Percentiles rank a stretch among this genome's conserved stretches.
These are phyloP conservation scores for Holotrichia oblita DNA, from an alignment of 1,140 invertebrate genomes.

Conservation along the genomic window DNA sequence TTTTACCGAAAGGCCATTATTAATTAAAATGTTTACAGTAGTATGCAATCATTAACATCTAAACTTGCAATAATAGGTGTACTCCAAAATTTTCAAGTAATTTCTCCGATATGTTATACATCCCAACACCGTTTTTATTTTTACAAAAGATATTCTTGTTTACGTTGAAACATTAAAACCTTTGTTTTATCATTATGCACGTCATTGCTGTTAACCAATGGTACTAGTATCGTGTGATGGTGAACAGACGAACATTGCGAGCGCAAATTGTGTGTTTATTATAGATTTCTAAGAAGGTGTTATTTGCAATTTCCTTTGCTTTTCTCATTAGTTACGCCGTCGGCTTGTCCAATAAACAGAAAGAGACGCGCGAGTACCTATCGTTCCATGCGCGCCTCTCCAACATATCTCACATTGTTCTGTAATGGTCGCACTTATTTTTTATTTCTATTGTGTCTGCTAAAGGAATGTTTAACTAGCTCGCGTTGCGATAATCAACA, in stretches of 20 bases:
- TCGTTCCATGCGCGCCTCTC: neutral
- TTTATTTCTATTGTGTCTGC: neutral
- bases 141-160: neutral
- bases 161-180: neutral
- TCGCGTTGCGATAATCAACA: no score
- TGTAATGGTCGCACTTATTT: constrained; percentile 2
- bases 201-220: neutral
- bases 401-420: neutral
- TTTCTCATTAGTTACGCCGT: constrained; percentile 22
- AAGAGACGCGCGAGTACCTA: neutral
- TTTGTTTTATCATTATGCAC: neutral
- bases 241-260: neutral
- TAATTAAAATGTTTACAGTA: no score
- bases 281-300: constrained; percentile 31
- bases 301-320: constrained; percentile 32
- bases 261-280: constrained; percentile 32
- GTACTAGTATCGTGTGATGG: neutral
- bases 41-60: no score
- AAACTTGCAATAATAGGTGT: no score
- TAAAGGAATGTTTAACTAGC: neutral
- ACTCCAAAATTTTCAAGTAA: no score
- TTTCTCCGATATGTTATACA: no score
- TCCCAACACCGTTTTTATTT: neutral
- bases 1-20: no score
- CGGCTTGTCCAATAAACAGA: constrained; percentile 32